Evolutionary conservation across 2,888 invertebrate species (phyloP), one percentile per base, ranked within the genome.

Genomic region (Alentia gelatinosa): DNA sequence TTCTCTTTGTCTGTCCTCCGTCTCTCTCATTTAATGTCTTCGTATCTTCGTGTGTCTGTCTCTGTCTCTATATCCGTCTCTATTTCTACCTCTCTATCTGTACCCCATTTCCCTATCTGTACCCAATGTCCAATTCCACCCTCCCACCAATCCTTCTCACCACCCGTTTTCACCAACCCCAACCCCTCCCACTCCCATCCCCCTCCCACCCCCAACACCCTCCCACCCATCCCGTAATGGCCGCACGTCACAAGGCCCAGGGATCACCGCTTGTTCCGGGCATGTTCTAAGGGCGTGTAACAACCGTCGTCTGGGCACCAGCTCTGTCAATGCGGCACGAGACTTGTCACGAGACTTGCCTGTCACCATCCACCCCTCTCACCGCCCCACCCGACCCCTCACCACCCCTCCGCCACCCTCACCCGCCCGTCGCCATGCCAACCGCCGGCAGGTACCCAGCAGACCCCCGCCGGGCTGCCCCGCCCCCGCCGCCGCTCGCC

Each of bases 221-320:
- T 56, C 5, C 56, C 19, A 9, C 12, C 56, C 56, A 1, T 19
- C 3, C 79, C 63, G 37, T 79, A 79, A 79, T 79, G 79, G 26
- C 79, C 79, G 79, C 15, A 15, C 79, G 79, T 15, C 79, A 39
- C 37, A 35, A 39, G 79, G 19, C 15, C 79, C 23, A 39, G 79
- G 79, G 79, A 79, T 79, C 35, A 79, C 35, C 37, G 79, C 79
- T 56, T 56, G 23, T 56, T 56, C 56, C 56, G 19, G 47, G 23
- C 56, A 19, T 56, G 56, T 56, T 56, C 56, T 56, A 56, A 56
- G 56, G 56, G n/a, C 56, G 19, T 56, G 56, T 56, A 56, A 56
- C 56, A n/a, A 56, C 56, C 56, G 56, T 56, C 56, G 56, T 56
- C 56, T n/a, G 56, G 56, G 56, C 56, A 56, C 56, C 56, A 56